phyloP scores from a whole-genome alignment of 2,797 vertebrate species.

The Emydoidea blandingii region DNA sequence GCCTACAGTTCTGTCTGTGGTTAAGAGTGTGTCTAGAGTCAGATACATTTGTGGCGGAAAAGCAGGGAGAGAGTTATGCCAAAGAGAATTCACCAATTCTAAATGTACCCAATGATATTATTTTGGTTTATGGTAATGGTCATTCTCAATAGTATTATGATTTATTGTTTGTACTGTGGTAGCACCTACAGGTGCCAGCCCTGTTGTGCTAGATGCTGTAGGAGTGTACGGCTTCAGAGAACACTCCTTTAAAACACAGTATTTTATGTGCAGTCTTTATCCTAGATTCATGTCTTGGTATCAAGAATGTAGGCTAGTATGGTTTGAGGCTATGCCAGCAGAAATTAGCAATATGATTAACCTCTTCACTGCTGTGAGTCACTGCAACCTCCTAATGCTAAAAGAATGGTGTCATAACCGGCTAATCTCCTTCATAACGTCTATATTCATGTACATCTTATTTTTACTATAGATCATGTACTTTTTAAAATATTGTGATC shows the following conservation, averaged over 20 bases:
- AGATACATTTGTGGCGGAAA: conserved; percentile 1
- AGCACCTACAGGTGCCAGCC: neutral
- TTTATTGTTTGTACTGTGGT: neutral
- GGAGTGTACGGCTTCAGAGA: neutral
- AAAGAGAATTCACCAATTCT: conserved; percentile 14
- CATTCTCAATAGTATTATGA: neutral
- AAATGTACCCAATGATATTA: conserved; percentile 1
- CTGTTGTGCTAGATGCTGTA: neutral
- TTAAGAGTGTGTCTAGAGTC: conserved; percentile 39
- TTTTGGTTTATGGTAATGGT: neutral
- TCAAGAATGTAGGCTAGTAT: neutral
- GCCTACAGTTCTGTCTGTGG: neutral
- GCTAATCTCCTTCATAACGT: neutral
- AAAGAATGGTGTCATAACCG: neutral
- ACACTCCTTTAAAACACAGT: neutral
- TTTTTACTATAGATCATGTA: neutral
- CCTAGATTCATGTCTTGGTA: neutral
- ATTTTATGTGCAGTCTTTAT: neutral
- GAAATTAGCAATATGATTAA: neutral
- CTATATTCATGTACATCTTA: neutral
- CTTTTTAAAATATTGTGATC: neutral
- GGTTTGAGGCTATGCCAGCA: neutral
- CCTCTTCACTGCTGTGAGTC: neutral
- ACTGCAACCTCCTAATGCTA: neutral
- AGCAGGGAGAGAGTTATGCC: conserved; percentile 5